Evolutionary conservation across 2,797 vertebrate species (phyloP), one percentile per base, ranked within the genome.

Genomic region (Cossypha dichroa): DNA sequence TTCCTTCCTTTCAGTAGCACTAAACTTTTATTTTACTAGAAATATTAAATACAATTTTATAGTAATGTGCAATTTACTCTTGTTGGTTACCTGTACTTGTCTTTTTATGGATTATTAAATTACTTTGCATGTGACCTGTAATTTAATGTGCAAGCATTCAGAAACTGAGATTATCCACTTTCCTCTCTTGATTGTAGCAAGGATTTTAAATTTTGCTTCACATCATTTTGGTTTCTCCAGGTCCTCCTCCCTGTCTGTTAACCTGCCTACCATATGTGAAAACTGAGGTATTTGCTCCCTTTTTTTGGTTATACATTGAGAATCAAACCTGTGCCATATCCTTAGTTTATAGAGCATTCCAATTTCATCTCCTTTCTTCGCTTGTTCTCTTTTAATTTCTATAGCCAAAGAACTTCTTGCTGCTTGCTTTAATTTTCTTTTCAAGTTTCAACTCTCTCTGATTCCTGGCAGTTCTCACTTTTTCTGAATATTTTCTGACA

Each of bases 391-490:
- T 77, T 60, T 66, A 49, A 34, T 67, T 91, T 94, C 45, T 62
- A 12, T 33, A 60, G 60, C 31, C 40, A 63, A 93, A 93, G 19
- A 93, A 75, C 33, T 58, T 93, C 34, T 85, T 64, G 38, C 45
- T 93, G 29, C 49, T 91, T 85, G 40, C 20, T 90, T 91, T 85
- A 88, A 58, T 94, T 93, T 89, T 93, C 66, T 76, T 69, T 91
- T 89, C 63, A 74, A 89, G 14, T n/a, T 87, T 93, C 82, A 91
- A 56, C 13, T 91, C 21, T 48, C 26, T 48, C 75, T 83, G 49
- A 83, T 80, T 93, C 29, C 62, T 90, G 82, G 91, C 85, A 91
- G 80, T 94, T 90, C 85, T 90, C 43, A 72, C 54, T 88, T 81
- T 58, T 45, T 43, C 79, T 88, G 20, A 94, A 62, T 48, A 58